Percentiles rank a stretch among this genome's conserved stretches.
Conservation (phyloP, 1,140 invertebrate species). For the Drosophila pachea region DNA sequence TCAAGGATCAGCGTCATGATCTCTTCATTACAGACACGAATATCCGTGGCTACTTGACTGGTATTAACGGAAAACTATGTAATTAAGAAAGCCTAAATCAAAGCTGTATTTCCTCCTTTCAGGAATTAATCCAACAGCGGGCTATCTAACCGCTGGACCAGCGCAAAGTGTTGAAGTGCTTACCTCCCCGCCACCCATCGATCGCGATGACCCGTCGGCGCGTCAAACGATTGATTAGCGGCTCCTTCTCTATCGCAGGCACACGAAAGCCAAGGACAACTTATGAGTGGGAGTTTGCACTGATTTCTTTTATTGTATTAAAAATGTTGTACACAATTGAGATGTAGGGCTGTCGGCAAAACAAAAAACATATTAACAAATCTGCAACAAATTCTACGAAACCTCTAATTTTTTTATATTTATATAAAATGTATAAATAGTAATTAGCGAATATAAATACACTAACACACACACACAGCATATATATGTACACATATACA, state of each 20-base stretch:
- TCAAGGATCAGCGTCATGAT: slow-evolving; percentile 98
- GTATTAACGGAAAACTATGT: slow-evolving; percentile 71
- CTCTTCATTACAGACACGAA: slow-evolving; percentile 91
- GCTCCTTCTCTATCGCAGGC: slow-evolving; percentile 39
- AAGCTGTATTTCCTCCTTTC: slow-evolving; percentile 18
- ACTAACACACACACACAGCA: slow-evolving; percentile 45
- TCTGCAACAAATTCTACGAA: slow-evolving; percentile 69
- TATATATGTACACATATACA: slow-evolving; percentile 38
- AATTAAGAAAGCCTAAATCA: not conserved
- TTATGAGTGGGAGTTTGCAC: slow-evolving; percentile 31
- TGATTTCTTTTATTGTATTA: slow-evolving; percentile 66
- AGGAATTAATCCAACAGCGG: slow-evolving; percentile 86
- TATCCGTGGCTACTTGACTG: slow-evolving; percentile 85
- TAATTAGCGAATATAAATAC: slow-evolving; percentile 53
- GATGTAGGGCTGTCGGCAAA: not conserved
- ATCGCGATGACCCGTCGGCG: slow-evolving; percentile 81
- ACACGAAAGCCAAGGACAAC: slow-evolving; percentile 27
- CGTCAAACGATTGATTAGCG: slow-evolving; percentile 71
- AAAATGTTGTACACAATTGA: slow-evolving; percentile 56
- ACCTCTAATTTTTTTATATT: slow-evolving; percentile 69
- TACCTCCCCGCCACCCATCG: slow-evolving; percentile 88
- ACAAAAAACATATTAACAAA: slow-evolving; percentile 47
- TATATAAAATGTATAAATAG: slow-evolving; percentile 74
- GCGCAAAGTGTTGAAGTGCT: slow-evolving; percentile 85
- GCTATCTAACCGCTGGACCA: slow-evolving; percentile 89